A percentile compares a stretch with the other conserved stretches of the same genome.
Conservation (phyloP, 2,797 vertebrate genomes). For the Tragelaphus oryx region DNA sequence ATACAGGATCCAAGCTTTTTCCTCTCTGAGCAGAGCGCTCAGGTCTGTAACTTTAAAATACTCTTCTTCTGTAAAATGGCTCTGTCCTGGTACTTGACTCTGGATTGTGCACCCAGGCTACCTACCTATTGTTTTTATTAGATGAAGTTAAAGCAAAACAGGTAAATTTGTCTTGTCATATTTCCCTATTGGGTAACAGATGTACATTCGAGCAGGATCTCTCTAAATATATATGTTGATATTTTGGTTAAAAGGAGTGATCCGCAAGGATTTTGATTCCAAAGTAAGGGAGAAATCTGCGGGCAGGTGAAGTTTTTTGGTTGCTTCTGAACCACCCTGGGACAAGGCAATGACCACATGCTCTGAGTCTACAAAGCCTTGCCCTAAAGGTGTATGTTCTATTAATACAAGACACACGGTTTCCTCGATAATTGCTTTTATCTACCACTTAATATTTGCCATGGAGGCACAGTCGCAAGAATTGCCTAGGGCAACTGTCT, state of each 20-base stretch:
- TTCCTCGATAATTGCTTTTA: slow-evolving; percentile 58
- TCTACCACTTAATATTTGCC: slow-evolving; percentile 60
- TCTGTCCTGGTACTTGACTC: not conserved
- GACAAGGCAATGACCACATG: not conserved
- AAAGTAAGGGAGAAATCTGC: not conserved
- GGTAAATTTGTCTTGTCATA: not conserved
- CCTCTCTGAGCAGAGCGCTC: not conserved
- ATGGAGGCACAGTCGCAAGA: slow-evolving; percentile 45
- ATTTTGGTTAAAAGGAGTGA: slow-evolving; percentile 45
- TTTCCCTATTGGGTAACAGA: not conserved
- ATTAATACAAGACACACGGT: slow-evolving; percentile 53
- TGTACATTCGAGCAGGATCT: slow-evolving; percentile 11
- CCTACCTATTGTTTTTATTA: not conserved
- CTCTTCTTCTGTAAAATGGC: not conserved
- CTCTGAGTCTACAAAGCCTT: slow-evolving; percentile 36
- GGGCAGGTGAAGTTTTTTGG: slow-evolving; percentile 28
- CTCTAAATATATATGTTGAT: slow-evolving; percentile 37
- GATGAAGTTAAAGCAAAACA: not conserved
- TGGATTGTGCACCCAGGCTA: not conserved
- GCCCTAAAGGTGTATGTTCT: slow-evolving; percentile 51
- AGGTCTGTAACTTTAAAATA: not conserved
- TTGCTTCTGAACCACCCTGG: not conserved
- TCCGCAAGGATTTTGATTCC: not conserved
- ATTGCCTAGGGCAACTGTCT: slow-evolving; percentile 50
- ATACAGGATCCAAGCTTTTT: not conserved